Percentiles rank a stretch among this genome's conserved stretches.
These are phyloP conservation scores for Trypoxylon attenuatum DNA, from an alignment of 2,888 invertebrate species.

Conservation along the genomic window DNA sequence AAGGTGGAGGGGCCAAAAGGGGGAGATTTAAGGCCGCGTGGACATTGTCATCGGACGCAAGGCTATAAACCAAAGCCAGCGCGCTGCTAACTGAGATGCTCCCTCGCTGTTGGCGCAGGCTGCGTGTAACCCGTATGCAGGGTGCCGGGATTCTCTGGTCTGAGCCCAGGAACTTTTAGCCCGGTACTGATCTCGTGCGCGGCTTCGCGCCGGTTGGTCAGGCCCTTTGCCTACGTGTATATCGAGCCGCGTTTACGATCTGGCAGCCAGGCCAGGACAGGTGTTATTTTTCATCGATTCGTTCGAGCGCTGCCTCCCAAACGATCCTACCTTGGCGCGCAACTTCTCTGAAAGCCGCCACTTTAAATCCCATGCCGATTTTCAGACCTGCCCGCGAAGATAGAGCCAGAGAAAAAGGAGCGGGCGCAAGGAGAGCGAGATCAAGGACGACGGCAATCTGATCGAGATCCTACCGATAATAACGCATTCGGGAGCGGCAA, in stretches of 20 bases:
- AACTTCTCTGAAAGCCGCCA: slow-evolving; percentile 9
- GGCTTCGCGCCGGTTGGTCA: slow-evolving; percentile 1
- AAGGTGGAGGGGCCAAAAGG: slow-evolving; percentile 33
- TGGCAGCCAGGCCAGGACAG: slow-evolving; percentile 51
- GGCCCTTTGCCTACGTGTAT: slow-evolving; percentile 23
- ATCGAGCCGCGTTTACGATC: slow-evolving; percentile 47
- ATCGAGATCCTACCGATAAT: slow-evolving; percentile 50
- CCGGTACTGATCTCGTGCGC: slow-evolving; percentile 28
- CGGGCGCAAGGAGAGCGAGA: slow-evolving; percentile 19
- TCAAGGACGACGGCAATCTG: slow-evolving; percentile 44
- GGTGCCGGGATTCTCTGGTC: slow-evolving; percentile 32
- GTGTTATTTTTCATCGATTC: slow-evolving; percentile 63
- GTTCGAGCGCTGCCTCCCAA: slow-evolving; percentile 45
- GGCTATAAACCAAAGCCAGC: slow-evolving; percentile 63
- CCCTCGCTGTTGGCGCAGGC: slow-evolving; percentile 26
- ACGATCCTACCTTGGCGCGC: slow-evolving; percentile 27
- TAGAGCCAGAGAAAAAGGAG: slow-evolving; percentile 5
- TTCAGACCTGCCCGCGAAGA: slow-evolving; percentile 28
- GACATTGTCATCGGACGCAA: slow-evolving; percentile 68
- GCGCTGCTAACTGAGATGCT: slow-evolving; percentile 58
- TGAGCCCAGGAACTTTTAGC: slow-evolving; percentile 25
- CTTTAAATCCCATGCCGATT: slow-evolving; percentile 45
- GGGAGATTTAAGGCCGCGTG: slow-evolving; percentile 67
- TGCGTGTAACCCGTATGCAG: slow-evolving; percentile 46
- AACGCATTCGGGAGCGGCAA: slow-evolving; percentile 45